Evolutionary conservation across 2,797 vertebrate genomes (phyloP), one percentile per base, ranked within the genome.

Genomic region (Anguilla anguilla): DNA sequence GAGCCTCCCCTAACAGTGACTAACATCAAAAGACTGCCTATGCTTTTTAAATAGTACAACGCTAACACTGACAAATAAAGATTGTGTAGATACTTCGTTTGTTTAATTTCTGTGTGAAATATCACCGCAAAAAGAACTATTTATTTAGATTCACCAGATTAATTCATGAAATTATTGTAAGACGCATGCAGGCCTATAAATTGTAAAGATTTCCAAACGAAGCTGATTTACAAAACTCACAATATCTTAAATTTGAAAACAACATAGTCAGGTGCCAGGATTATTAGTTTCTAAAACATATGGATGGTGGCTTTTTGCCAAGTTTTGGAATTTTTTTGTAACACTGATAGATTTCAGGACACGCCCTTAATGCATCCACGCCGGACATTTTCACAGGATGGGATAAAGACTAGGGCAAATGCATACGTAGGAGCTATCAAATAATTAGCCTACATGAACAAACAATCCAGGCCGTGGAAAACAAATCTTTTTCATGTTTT

Each of bases 271-370:
- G 43, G 77, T 81, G 77, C 4, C 19, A 46, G 77, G 6, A 81
- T 81, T 81, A 81, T 81, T 81, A 25, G 19, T 49, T 81, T 25
- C 39, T 46, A 49, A 81, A 81, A 81, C 77, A 81, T 49, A 81
- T 22, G 22, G 77, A 49, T 19, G 39, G 17, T 49, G 77, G 31
- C 17, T 22, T 46, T 49, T 81, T 49, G 46, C n/a, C 74, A 39
- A 79, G 13, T 19, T 46, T 79, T 46, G 19, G 31, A 22, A 6
- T 6, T 81, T 49, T 22, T 22, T 7, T 81, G 77, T 49, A n/a
- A n/a, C 72, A 77, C 31, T 17, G 11, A 35, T 35, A 74, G 11
- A n/a, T 35, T 39, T 43, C 67, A 7, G 2, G 13, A 39, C n/a
- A 67, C 22, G 31, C 28, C n/a, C 9, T 74, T 72, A 7, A 72